Evolutionary conservation across 2,888 invertebrate genomes (phyloP).

Genomic region (Neoitamus cyanurus): DNA sequence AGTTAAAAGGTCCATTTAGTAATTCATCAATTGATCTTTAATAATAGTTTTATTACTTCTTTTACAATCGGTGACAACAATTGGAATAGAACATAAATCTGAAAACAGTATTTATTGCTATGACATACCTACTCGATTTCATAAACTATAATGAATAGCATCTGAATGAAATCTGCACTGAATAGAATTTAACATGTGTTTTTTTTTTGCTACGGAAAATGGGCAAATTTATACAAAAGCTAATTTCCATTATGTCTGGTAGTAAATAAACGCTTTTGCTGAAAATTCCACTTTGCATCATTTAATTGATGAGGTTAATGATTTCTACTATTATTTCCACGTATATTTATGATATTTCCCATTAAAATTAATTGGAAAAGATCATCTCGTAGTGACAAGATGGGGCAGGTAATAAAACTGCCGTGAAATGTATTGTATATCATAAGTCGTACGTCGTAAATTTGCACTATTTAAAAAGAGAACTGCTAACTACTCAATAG

Average conservation of each 20-base stretch:
- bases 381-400: background rate
- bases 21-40: background rate
- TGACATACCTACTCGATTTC: background rate
- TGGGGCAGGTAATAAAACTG: background rate
- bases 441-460: background rate
- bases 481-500: background rate
- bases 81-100: background rate
- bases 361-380: background rate
- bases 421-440: background rate
- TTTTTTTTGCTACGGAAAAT: background rate
- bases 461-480: background rate
- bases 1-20: background rate
- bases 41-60: background rate
- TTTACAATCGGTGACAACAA: background rate
- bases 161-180: background rate
- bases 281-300: background rate
- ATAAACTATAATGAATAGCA: background rate
- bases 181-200: background rate
- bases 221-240: background rate
- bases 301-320: background rate
- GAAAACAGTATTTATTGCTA: background rate
- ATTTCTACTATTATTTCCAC: background rate
- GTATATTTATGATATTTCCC: background rate
- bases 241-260: background rate
- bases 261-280: background rate